Base-by-base conservation (phyloP, 2,113 vertebrate species). In the Cyanoderma ruficeps region DNA sequence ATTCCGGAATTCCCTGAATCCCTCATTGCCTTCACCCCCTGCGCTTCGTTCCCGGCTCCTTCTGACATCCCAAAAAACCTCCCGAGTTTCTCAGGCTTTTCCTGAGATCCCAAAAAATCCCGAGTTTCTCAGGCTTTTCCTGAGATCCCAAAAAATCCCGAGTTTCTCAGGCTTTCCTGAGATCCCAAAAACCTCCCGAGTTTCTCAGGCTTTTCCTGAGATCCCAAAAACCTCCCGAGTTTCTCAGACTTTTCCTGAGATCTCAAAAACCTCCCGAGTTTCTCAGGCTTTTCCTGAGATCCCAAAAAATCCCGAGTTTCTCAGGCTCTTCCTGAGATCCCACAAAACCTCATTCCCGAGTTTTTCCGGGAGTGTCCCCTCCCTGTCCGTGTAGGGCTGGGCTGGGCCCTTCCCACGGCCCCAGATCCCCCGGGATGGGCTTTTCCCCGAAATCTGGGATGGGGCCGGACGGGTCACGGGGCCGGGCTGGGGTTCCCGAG, bases 371-470 rank as follows among this genome's bases (percentile, higher is more conserved):
- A 44, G 31, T 21, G 7, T 31, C 67, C 25, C 31, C 63, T 35
- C 57, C 17, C 27, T 11, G 33, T 21, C 39, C 0, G 11, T 22
- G 87, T 21, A 3, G 2, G 91, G 94, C 50, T 16, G 75, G 72
- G 86, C 55, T 1, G 11, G 77, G 37, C 2, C 1, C 49, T 93
- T 86, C 41, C 61, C 84, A 49, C 11, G 1, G 23, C 6, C 44
- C 1, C 1, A 52, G 53, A 61, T 64, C 86, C 57, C 42, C 6
- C 1, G 83, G 85, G 83, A 88, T 4, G 25, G 24, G 27, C 12
- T 87, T 87, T 96, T 94, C 94, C 65, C 93, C 87, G 83, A 94
- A 95, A 91, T 8, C n/a, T 60, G 83, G 75, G 75, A 59, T 24
- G 64, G 52, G 59, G 63, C 21, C 33, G 85, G 90, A 7, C 42